phyloP scores from a whole-genome alignment of 2,113 vertebrate species.

The Hippocampus guttulatus region DNA sequence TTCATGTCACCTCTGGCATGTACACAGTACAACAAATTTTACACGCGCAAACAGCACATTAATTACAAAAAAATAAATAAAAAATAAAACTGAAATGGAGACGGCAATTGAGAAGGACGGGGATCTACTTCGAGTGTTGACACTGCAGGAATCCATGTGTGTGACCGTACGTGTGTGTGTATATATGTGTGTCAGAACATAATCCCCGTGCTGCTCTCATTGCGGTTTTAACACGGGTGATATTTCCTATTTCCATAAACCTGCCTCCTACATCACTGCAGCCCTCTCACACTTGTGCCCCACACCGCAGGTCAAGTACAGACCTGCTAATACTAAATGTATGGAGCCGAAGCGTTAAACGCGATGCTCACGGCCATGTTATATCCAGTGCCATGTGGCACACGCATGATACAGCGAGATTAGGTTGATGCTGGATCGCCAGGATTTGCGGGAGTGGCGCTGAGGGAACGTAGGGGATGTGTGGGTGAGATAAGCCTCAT shows the following conservation, averaged over 20 bases:
- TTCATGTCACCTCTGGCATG: neutral
- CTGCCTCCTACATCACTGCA: constrained; percentile 68
- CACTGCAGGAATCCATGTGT: constrained; percentile 59
- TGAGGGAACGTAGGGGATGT: constrained; percentile 11
- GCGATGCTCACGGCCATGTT: constrained; percentile 52
- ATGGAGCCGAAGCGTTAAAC: constrained; percentile 56
- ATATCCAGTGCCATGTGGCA: constrained; percentile 47
- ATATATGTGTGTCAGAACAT: constrained; percentile 51
- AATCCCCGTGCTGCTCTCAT: constrained; percentile 63
- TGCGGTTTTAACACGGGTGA: constrained; percentile 65
- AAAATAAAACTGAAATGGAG: constrained; percentile 15
- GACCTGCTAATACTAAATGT: constrained; percentile 43
- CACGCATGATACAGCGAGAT: constrained; percentile 45
- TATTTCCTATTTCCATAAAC: constrained; percentile 72
- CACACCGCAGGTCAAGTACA: constrained; percentile 50
- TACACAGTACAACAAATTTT: neutral
- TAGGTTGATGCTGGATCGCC: constrained; percentile 50
- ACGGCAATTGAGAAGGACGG: constrained; percentile 51
- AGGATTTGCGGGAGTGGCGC: constrained; percentile 53
- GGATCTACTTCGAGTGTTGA: constrained; percentile 65
- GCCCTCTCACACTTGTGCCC: constrained; percentile 49
- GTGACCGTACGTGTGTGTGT: constrained; percentile 53
- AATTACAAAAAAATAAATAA: neutral
- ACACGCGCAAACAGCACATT: neutral
- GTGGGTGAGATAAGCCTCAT: constrained; percentile 11